phyloP scores from a whole-genome alignment of 2,888 invertebrate genomes.

The Tenodera sinensis region DNA sequence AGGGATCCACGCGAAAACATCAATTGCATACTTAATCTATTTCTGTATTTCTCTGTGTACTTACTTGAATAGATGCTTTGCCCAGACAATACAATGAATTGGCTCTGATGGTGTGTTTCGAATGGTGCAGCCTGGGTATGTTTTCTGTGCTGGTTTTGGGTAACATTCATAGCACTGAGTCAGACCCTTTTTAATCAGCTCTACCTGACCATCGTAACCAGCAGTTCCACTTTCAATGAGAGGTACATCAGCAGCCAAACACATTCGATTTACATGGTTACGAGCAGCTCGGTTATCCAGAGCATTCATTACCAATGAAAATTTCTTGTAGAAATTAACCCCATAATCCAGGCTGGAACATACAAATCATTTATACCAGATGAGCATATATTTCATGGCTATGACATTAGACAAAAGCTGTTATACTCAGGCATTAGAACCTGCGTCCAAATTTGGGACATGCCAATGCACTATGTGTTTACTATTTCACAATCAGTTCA shows the following conservation, averaged over 20 bases:
- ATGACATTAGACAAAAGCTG: too few species aligned
- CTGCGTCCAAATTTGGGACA: too few species aligned
- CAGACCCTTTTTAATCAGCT: slow-evolving; percentile 75
- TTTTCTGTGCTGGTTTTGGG: slow-evolving; percentile 85
- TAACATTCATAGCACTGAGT: slow-evolving; percentile 98
- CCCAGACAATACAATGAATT: slow-evolving; percentile 99
- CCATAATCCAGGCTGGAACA: slow-evolving; percentile 80
- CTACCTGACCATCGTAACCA: slow-evolving; percentile 96
- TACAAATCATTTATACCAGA: neutral
- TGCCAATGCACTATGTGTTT: too few species aligned
- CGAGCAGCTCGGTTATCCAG: slow-evolving; percentile 94
- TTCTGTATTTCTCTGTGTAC: slow-evolving; percentile 36
- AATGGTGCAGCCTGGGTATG: slow-evolving; percentile 97
- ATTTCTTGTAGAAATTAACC: slow-evolving; percentile 86
- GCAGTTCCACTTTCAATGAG: slow-evolving; percentile 96
- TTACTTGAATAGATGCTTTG: slow-evolving; percentile 96
- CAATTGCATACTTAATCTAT: neutral
- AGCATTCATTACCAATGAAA: slow-evolving; percentile 91
- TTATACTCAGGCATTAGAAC: too few species aligned
- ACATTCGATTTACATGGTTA: slow-evolving; percentile 98
- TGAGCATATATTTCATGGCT: too few species aligned
- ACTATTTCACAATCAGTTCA: too few species aligned
- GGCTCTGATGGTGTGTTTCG: slow-evolving; percentile 98
- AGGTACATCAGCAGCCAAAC: slow-evolving; percentile 90
- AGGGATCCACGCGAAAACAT: too few species aligned